These are phyloP conservation scores for Dendronephthya gigantea DNA, from an alignment of 64 coral and sea anemone genomes.

Conservation along the genomic window DNA sequence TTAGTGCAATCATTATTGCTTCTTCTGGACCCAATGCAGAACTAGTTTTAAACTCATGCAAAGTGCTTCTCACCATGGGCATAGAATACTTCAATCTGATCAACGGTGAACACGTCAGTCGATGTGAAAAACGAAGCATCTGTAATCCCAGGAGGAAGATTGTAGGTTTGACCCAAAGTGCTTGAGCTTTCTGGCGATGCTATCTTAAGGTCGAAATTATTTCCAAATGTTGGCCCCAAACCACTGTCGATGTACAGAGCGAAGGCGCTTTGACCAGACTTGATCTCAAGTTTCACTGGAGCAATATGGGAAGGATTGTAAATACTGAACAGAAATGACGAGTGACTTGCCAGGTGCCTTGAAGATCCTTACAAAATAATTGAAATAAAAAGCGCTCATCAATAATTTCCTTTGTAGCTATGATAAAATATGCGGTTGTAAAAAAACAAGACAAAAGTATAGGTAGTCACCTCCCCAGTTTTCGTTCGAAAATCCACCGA, in stretches of 20 bases:
- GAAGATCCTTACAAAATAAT: neutral
- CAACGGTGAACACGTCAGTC: conserved; percentile 32
- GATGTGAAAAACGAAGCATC: conserved; percentile 30
- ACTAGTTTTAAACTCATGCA: neutral
- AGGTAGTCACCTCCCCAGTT: conserved; percentile 39
- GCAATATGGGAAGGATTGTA: conserved; percentile 21
- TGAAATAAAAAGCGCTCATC: neutral
- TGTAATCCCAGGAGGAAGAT: neutral
- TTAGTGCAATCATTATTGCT: neutral
- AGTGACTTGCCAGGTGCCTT: conserved; percentile 20
- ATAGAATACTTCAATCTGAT: conserved; percentile 48
- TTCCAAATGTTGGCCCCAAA: conserved; percentile 42
- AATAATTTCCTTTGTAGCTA: too few relatives aligned
- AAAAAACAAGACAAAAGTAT: too few relatives aligned
- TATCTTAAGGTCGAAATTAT: conserved; percentile 14
- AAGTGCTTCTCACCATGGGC: neutral
- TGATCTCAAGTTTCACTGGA: conserved; percentile 43
- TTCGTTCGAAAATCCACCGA: conserved; percentile 56
- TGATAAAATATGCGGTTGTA: too few relatives aligned
- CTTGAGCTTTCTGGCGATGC: neutral
- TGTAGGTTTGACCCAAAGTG: conserved; percentile 28
- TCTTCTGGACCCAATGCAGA: too few relatives aligned
- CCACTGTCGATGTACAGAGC: neutral
- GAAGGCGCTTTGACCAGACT: neutral
- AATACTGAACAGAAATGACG: conserved; percentile 49